Base-by-base conservation (phyloP, 1,140 invertebrate species). In the Anoplophora glabripennis region DNA sequence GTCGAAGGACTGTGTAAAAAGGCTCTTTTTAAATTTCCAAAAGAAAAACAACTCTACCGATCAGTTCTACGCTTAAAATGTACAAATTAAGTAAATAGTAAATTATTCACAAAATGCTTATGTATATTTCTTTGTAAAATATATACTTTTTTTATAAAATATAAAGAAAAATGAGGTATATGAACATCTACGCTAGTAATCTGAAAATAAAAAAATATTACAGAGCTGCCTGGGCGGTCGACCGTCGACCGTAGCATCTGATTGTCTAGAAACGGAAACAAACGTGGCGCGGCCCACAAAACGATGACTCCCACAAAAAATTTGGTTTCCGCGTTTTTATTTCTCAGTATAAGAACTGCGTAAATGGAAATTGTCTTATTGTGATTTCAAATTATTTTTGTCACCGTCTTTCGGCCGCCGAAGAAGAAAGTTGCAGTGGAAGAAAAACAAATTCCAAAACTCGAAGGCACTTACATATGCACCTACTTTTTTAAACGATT, bases 401-500 rank as follows among this genome's bases (percentile, higher is more conserved):
- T 15, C 38, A 41, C 15, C n/a, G 15, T 12, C n/a, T n/a, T 12
- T 5, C 10, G 15, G n/a, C 15, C 38, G 38, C 15, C n/a, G n/a
- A n/a, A 41, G 15, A 41, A 12, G 38, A 12, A 12, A 41, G 5
- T 41, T 41, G 5, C 38, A n/a, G 15, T 45, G 15, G 10, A 10
- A 14, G 36, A 38, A 7, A 52, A 52, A 52, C 35, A 40, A 37
- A 52, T 40, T 35, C 17, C 35, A 52, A 18, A 35, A 38, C 14
- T 52, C 40, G 49, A 52, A 52, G 49, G 49, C 49, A 52, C 49
- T 52, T 52, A 52, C 40, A 52, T 52, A 52, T 18, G 49, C 49
- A 52, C 49, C 49, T 40, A 52, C 49, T 52, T 18, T 51, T 12
- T 54, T 44, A 21, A 44, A 28, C 21, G 5, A 28, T 54, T 54